Conservation (phyloP, 2,113 vertebrate species). For the Nothocercus nigrocapillus region DNA sequence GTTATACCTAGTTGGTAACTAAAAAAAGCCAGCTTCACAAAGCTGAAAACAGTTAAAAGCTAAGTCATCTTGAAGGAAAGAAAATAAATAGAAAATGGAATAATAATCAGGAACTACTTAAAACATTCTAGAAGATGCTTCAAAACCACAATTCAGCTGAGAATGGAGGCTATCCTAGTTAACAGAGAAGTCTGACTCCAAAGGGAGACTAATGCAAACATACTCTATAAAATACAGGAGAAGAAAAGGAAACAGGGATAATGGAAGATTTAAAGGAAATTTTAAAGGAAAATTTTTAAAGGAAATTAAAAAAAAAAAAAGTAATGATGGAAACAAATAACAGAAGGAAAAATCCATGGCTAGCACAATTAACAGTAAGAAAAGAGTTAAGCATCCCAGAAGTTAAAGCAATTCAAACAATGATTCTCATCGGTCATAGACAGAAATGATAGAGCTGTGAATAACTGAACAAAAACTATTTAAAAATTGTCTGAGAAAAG, state of each 20-base stretch:
- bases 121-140: conserved; percentile 18
- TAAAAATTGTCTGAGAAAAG: background rate
- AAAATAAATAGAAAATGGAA: conserved; percentile 33
- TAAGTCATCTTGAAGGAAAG: conserved; percentile 4
- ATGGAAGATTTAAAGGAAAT: background rate
- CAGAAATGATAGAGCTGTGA: background rate
- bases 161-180: background rate
- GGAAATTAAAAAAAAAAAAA: background rate
- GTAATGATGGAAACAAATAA: background rate
- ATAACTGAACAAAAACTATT: background rate
- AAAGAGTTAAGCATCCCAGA: background rate
- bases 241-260: background rate
- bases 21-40: background rate
- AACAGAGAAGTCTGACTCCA: background rate
- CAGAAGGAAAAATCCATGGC: background rate
- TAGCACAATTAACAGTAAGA: background rate
- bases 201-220: background rate
- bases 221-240: background rate
- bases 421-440: background rate
- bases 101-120: conserved; percentile 34
- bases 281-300: too few relatives aligned
- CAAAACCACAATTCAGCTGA: conserved; percentile 2
- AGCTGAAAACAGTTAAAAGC: background rate
- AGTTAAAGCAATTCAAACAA: background rate
- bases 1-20: background rate